Percentiles rank a stretch among this genome's conserved stretches.
These are phyloP conservation scores for Aurelia aurita complex sp. Pacific DNA, from an alignment of 30 jellyfish, hydroid and myxozoan genomes.

Conservation along the genomic window DNA sequence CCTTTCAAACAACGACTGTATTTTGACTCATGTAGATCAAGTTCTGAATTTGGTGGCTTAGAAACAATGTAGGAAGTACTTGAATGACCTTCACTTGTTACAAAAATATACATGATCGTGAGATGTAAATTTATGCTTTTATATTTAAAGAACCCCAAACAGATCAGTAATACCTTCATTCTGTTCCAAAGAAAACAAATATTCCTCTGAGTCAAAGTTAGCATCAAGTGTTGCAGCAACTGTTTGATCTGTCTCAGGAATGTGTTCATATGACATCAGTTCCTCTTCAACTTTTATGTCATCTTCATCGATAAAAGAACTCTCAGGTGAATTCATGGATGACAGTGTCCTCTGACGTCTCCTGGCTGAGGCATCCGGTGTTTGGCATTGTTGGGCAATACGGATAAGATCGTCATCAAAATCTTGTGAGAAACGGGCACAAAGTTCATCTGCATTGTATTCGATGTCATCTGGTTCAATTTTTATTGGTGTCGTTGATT, in stretches of 20 bases:
- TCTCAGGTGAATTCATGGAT: conserved; percentile 77
- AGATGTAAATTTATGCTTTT: background rate
- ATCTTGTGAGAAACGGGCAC: conserved; percentile 63
- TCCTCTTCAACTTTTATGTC: conserved; percentile 56
- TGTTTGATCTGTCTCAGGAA: conserved; percentile 24
- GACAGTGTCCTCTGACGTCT: conserved; percentile 72
- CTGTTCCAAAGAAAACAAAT: conserved; percentile 76
- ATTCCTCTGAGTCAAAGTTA: conserved; percentile 77
- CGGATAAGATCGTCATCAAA: conserved; percentile 48
- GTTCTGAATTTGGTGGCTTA: too few relatives aligned
- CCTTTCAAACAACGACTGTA: too few relatives aligned
- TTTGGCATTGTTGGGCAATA: conserved; percentile 22
- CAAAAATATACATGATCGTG: too few relatives aligned
- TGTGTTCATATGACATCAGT: conserved; percentile 46
- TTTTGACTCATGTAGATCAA: too few relatives aligned
- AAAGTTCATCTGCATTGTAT: conserved; percentile 9
- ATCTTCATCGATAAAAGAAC: conserved; percentile 43
- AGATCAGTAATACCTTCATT: conserved; percentile 93
- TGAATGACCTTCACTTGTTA: too few relatives aligned
- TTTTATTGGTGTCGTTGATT: conserved; percentile 63
- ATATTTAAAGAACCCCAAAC: conserved; percentile 57
- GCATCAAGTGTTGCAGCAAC: conserved; percentile 51
- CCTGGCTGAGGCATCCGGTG: conserved; percentile 31
- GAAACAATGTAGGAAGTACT: too few relatives aligned
- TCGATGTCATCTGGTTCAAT: conserved; percentile 54